Evolutionary conservation across 2,888 invertebrate species (phyloP), one percentile per base, ranked within the genome.

Genomic region (Aspidapion aeneum): DNA sequence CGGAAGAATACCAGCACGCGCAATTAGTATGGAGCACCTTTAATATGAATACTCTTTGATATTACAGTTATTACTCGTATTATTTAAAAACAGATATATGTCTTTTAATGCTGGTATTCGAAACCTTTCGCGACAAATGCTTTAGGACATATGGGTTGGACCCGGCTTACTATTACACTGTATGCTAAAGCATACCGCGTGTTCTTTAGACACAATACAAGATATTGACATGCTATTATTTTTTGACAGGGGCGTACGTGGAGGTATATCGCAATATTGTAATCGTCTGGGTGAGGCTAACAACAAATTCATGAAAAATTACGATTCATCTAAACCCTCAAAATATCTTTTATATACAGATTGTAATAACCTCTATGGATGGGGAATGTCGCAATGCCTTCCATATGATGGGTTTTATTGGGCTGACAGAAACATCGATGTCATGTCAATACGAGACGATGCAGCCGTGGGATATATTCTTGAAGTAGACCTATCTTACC

Each of bases 51-150:
- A 74, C 66, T 20, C 60, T 79, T 17, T 72, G 72, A 1, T 74
- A 77, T 59, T 79, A n/a, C n/a, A n/a, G n/a, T n/a, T n/a, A 79
- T 63, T n/a, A n/a, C n/a, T n/a, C n/a, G n/a, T 18, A 77, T 1
- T 78, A 78, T 65, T 52, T 78, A 18, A 75, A 74, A 68, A 73
- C 73, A 0, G 78, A 80, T 66, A 72, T 79, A 1, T 60, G 77
- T 16, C 63, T 78, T 2, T 63, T 76, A 22, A 70, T 73, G n/a
- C n/a, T n/a, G n/a, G n/a, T n/a, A n/a, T n/a, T n/a, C n/a, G n/a
- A n/a, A n/a, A n/a, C n/a, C n/a, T 79, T 78, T 66, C 56, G 77
- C 2, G n/a, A 63, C 2, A 68, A 63, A 0, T 74, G 73, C 58
- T 21, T 72, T 2, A 16, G 63, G 18, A 70, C 69, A 1, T 77